Base-by-base conservation (phyloP, 1,140 invertebrate genomes). In the Daktulosphaira vitifoliae region DNA sequence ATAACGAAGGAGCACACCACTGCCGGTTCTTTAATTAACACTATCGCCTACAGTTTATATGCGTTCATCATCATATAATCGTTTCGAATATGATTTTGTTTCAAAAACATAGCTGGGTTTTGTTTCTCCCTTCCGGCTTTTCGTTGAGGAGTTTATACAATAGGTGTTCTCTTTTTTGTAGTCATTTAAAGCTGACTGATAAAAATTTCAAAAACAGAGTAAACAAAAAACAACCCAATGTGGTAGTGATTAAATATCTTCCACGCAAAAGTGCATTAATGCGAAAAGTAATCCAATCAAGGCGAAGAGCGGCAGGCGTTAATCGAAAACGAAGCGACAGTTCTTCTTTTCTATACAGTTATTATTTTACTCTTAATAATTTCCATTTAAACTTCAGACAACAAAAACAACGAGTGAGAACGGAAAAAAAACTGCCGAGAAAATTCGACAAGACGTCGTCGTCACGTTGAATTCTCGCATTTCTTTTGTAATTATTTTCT, bases 401-500 rank as follows among this genome's bases (percentile, higher is more conserved):
- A 44, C 37, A 56, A 38, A 9, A n/a, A 42, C 16, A 23, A 26
- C 9, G 20, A 3, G 29, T 11, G 16, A 46, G 26, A 29, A 56
- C 54, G 54, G 25, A 29, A 22, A 33, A 33, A 33, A 33, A 6
- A 33, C 29, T 5, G 29, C 29, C 29, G 54, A 59, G 42, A 59
- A 59, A 59, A 59, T 59, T 59, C 54, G 37, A 44, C 54, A 46
- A 59, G 54, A 59, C 54, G 54, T 46, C 26, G 37, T 16, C 13
- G 53, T n/a, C n/a, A n/a, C n/a, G n/a, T n/a, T n/a, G n/a, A n/a
- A n/a, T 56, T 62, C 56, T 62, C 56, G 56, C 56, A 33, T 62
- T 62, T 62, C 56, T 25, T 48, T 62, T 62, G 29, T 62, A 62
- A 62, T 62, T 62, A 62, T 62, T 62, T 33, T 62, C 42, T 33